A percentile compares a stretch with the other conserved stretches of the same genome.
Conservation (phyloP, 2,113 vertebrate genomes). For the Chaetorhynchus papuensis region DNA sequence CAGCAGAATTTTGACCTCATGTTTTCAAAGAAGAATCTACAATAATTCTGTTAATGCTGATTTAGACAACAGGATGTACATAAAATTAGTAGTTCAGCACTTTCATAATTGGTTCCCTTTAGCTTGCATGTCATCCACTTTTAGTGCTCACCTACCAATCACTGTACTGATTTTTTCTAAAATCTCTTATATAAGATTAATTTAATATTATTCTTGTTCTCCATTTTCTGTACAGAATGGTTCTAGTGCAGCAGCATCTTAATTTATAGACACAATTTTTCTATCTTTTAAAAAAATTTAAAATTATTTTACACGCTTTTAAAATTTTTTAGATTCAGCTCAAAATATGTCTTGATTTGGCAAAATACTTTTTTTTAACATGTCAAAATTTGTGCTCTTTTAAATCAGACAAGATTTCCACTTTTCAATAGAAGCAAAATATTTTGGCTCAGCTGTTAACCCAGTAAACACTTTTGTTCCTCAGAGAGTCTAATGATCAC, state of each 20-base stretch:
- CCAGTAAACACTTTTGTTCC: background rate
- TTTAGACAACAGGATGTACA: background rate
- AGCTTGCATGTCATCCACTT: background rate
- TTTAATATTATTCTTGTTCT: background rate
- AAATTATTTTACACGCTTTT: background rate
- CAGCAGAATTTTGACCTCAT: background rate
- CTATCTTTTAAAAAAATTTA: background rate
- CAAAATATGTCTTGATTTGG: background rate
- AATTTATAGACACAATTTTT: background rate
- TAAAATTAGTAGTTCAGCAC: background rate
- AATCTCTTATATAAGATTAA: background rate
- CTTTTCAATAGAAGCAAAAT: background rate
- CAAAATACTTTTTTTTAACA: background rate
- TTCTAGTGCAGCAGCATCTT: background rate
- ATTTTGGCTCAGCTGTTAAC: background rate
- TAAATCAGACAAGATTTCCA: background rate
- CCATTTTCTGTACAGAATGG: background rate
- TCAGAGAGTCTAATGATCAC: background rate
- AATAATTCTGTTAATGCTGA: background rate
- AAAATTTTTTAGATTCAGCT: background rate
- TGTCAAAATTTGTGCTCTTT: background rate
- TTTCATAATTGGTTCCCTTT: background rate
- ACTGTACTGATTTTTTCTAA: background rate
- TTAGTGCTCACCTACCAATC: background rate
- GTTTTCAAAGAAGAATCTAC: background rate